Conservation (phyloP, 2,113 vertebrate genomes). For the Apodemus speciosus region DNA sequence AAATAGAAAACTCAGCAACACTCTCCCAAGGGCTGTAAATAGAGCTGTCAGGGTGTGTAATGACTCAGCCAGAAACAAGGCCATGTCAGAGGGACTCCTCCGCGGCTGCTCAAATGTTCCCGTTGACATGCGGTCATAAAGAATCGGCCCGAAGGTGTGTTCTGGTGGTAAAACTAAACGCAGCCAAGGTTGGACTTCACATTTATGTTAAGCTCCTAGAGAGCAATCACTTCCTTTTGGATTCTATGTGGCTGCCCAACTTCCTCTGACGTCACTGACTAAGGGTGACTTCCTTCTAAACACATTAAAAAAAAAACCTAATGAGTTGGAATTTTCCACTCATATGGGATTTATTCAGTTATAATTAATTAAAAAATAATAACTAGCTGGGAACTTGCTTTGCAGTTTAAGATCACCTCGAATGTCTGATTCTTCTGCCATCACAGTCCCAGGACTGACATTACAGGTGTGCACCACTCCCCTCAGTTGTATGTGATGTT, state of each 20-base stretch:
- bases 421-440: background rate
- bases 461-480: background rate
- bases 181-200: conserved; percentile 11
- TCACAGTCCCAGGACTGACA: background rate
- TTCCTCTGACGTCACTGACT: conserved; percentile 73
- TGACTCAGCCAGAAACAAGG: conserved; percentile 55
- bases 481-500: background rate
- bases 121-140: conserved; percentile 19
- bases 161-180: background rate
- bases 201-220: conserved; percentile 46
- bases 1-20: conserved; percentile 80
- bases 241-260: conserved; percentile 33
- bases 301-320: conserved; percentile 54
- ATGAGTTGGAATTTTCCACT: conserved; percentile 74
- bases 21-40: conserved; percentile 3
- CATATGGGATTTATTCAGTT: background rate
- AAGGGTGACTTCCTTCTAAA: conserved; percentile 60
- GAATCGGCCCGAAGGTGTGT: background rate
- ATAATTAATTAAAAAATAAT: background rate
- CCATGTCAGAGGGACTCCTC: background rate
- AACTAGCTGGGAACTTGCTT: background rate
- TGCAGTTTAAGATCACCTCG: background rate
- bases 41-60: conserved; percentile 35
- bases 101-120: background rate
- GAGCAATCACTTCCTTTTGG: conserved; percentile 55